These are phyloP conservation scores for Calcarius lapponicus DNA, from an alignment of 2,797 vertebrate genomes.

Conservation along the genomic window DNA sequence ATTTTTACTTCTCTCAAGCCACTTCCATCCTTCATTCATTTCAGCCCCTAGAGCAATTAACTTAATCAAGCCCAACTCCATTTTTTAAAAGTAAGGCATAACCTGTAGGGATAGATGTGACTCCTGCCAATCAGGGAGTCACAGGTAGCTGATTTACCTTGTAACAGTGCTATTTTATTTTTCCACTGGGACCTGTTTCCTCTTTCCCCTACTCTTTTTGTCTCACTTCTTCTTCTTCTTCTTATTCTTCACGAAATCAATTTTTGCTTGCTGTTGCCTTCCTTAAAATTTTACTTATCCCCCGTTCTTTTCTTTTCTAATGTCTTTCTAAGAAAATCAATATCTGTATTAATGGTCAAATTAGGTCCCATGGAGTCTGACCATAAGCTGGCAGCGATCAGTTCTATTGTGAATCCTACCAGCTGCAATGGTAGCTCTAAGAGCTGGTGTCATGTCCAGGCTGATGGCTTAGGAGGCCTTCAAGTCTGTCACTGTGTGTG, in stretches of 20 bases:
- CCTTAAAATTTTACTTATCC: neutral
- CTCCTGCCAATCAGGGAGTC: neutral
- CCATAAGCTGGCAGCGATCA: neutral
- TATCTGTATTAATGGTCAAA: neutral
- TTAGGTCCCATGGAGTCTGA: neutral
- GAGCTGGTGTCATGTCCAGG: neutral
- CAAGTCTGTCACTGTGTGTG: neutral
- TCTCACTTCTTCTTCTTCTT: neutral
- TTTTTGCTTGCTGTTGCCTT: neutral
- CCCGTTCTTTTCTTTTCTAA: neutral
- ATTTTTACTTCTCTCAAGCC: neutral
- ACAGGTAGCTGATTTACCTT: neutral
- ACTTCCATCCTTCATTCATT: neutral
- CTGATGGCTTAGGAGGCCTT: neutral
- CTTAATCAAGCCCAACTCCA: neutral
- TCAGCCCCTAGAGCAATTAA: neutral
- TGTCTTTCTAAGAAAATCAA: neutral
- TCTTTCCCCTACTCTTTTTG: neutral
- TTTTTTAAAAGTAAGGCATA: neutral
- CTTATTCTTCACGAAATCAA: neutral
- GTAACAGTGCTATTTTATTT: neutral
- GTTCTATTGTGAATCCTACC: neutral
- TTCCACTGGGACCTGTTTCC: neutral
- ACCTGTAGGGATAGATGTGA: neutral
- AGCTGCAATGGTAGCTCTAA: neutral